These are phyloP conservation scores for Machimus atricapillus DNA, from an alignment of 2,888 invertebrate species.

Conservation along the genomic window DNA sequence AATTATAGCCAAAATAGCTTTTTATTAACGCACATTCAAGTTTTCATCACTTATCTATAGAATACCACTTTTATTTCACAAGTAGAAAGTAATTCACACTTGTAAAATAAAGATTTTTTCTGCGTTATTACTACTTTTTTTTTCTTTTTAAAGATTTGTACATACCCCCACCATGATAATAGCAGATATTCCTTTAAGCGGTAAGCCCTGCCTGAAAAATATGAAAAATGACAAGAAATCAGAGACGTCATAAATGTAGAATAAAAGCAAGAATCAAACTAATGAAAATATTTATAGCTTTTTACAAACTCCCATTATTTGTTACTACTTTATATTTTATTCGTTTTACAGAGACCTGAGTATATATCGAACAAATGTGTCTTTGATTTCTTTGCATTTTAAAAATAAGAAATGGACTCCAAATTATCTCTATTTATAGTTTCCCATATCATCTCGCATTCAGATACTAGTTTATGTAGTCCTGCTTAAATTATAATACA, in stretches of 20 bases:
- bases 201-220: slow-evolving; percentile 33
- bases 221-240: slow-evolving; percentile 28
- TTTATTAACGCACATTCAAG: neutral
- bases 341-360: neutral
- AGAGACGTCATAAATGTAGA: neutral
- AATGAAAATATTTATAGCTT: neutral
- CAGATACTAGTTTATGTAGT: too few relatives aligned
- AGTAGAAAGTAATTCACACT: neutral
- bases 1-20: neutral
- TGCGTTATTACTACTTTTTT: neutral
- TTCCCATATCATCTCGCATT: too few relatives aligned
- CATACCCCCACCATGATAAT: slow-evolving; percentile 36
- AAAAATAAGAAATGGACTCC: neutral
- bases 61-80: neutral
- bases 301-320: neutral
- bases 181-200: slow-evolving; percentile 15
- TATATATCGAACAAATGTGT: neutral
- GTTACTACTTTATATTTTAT: neutral
- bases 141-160: neutral
- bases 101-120: neutral
- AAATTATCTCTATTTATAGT: too few relatives aligned
- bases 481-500: too few relatives aligned
- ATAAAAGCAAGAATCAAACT: neutral
- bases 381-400: neutral
- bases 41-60: too few relatives aligned